Evolutionary conservation across 2,113 vertebrate species (phyloP).

Genomic region (Nothoprocta pentlandii): DNA sequence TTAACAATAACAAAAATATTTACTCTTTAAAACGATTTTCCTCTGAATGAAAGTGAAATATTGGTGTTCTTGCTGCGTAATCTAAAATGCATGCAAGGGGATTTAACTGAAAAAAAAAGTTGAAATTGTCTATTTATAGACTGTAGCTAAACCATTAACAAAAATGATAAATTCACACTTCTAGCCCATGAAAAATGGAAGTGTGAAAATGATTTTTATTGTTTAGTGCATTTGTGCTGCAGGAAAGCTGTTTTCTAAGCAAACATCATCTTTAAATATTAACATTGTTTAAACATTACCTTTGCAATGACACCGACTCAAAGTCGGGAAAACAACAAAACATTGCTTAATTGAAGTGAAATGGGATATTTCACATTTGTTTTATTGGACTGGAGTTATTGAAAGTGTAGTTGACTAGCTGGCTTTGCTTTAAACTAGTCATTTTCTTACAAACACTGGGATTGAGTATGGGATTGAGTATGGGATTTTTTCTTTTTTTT

Average conservation of each 20-base stretch:
- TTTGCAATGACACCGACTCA: not conserved
- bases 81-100: not conserved
- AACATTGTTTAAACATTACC: conserved; percentile 11
- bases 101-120: not conserved
- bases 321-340: not conserved
- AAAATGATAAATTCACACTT: not conserved
- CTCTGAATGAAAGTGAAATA: not conserved
- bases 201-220: not conserved
- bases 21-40: not conserved
- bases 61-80: not conserved
- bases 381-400: not conserved
- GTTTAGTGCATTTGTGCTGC: not conserved
- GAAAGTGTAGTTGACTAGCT: not conserved
- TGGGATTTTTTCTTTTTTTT: not conserved
- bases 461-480: not conserved
- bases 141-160: not conserved
- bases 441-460: not conserved
- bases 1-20: not conserved
- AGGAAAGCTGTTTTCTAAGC: not conserved
- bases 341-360: not conserved
- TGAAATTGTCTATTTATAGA: not conserved
- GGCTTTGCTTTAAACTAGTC: conserved; percentile 11
- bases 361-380: not conserved
- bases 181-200: not conserved
- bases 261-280: conserved; percentile 12